Evolutionary conservation across 2,888 invertebrate species (phyloP).

Genomic region (Tenthredo distinguenda): DNA sequence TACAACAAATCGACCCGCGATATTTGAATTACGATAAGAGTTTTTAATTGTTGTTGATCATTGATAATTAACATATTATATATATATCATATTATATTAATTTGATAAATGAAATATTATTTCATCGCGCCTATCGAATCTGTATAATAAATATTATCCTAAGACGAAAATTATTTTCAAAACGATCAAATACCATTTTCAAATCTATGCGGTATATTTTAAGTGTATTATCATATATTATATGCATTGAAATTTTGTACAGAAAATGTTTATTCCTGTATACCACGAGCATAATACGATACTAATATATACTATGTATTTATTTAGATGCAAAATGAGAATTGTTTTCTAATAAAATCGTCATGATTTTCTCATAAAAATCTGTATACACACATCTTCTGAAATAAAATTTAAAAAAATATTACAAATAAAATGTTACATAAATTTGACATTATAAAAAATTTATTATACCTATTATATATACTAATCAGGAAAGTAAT

Average conservation of each 20-base stretch:
- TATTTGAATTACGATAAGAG: neutral
- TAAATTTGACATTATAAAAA: neutral
- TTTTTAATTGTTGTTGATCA: constrained; percentile 1
- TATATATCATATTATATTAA: neutral
- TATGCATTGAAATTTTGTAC: constrained; percentile 18
- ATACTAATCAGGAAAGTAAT: too few species aligned
- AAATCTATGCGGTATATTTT: constrained; percentile 8
- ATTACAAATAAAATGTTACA: neutral
- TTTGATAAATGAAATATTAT: constrained; percentile 31
- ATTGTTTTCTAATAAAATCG: constrained; percentile 6
- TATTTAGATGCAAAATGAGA: neutral
- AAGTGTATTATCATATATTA: neutral
- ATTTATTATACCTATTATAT: too few species aligned
- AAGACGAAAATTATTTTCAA: neutral
- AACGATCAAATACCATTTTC: constrained; percentile 12
- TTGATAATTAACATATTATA: constrained; percentile 4
- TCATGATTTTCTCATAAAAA: constrained; percentile 1
- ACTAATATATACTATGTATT: neutral
- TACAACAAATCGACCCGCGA: neutral
- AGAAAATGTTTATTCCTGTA: neutral
- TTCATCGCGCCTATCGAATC: neutral
- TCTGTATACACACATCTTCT: neutral
- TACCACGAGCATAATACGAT: neutral
- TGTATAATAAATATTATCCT: neutral
- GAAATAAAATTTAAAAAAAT: neutral